Conservation (phyloP, 2,888 invertebrate genomes). For the Busseola fusca region DNA sequence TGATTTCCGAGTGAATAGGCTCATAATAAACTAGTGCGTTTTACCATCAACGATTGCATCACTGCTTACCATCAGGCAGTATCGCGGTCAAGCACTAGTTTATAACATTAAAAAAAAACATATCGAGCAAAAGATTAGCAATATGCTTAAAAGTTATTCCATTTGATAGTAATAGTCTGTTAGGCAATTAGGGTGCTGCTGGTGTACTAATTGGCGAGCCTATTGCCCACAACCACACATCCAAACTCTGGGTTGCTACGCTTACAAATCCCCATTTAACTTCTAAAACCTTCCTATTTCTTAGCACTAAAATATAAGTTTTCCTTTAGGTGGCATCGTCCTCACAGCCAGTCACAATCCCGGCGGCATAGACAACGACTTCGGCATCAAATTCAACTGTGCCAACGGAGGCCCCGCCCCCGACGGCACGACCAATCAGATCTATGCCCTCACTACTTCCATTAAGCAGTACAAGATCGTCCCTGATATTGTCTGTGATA, state of each 20-base stretch:
- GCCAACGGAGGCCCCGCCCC: constrained; percentile 99
- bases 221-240: neutral
- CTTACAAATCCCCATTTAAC: neutral
- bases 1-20: no score
- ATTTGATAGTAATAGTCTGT: no score
- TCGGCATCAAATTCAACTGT: constrained; percentile 99
- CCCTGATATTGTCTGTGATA: constrained; percentile 93
- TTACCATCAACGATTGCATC: no score
- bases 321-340: constrained; percentile 95
- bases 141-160: no score
- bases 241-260: neutral
- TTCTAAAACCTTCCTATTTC: neutral
- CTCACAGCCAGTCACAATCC: constrained; percentile 99
- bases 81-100: no score
- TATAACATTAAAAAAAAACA: no score
- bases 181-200: no score
- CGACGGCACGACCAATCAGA: constrained; percentile 95
- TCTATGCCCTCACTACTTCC: constrained; percentile 93
- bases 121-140: no score
- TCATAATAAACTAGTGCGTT: no score
- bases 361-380: constrained; percentile 98
- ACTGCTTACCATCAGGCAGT: no score
- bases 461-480: constrained; percentile 95
- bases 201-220: no score
- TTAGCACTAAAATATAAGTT: neutral